Base-by-base conservation (phyloP, 35 echinoderm and acorn worm species). In the Lytechinus pictus region DNA sequence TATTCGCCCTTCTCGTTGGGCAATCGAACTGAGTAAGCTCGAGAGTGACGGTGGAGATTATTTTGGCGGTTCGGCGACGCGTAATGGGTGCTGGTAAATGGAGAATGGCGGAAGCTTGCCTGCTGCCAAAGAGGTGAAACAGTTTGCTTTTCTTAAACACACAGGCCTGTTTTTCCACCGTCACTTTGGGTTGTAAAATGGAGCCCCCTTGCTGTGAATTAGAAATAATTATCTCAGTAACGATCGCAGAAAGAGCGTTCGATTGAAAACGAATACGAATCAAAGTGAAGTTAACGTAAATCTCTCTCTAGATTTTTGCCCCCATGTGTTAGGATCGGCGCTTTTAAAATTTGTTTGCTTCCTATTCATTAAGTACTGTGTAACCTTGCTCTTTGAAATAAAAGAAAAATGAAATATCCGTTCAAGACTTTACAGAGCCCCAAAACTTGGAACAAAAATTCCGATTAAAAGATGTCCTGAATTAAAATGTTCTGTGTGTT, bases 31-130 rank as follows among this genome's bases (percentile, higher is more conserved):
- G 88, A 90, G 88, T n/a, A 33, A 90, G 88, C 27, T 44, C 8
- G 88, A 90, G 88, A 90, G 52, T 90, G 28, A 90, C 88, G 88
- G 16, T 90, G 29, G 27, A 90, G 88, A 90, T 79, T 79, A 79
- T 79, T 79, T 79, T 79, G 66, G 66, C 66, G 66, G 88, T 44
- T 90, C 88, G 88, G 10, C 52, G 88, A 54, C 29, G 88, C 88
- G 88, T 90, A 33, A 90, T 44, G 88, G 88, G 19, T 79, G 66
- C 13, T 58, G 56, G 56, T 58, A 58, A 58, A 58, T 24, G 66
- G n/a, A 24, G 19, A 24, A 79, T 79, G 66, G 66, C 66, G 66
- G 16, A 79, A 58, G n/a, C 16, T 79, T 24, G 66, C 66, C 66
- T 6, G 19, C 66, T 79, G n/a, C 33, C 33, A 44, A 2, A 58